Percentiles rank a stretch among this genome's conserved stretches.
phyloP scores from a whole-genome alignment of 2,113 vertebrate species.

The Ondatra zibethicus region DNA sequence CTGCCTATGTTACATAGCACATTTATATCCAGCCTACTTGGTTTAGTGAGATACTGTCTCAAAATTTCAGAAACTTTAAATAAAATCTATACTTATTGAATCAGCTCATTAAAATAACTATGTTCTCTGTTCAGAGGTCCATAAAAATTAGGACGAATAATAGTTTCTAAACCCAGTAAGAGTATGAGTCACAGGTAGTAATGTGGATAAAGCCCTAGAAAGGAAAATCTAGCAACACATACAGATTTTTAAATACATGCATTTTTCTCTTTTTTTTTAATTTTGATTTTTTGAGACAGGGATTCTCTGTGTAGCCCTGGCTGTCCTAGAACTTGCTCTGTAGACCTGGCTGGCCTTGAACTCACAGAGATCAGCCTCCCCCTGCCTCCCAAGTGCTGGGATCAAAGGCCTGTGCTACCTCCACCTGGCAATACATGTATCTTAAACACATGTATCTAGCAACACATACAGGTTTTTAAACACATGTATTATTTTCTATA shows the following conservation, averaged over 20 bases:
- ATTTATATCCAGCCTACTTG: not conserved
- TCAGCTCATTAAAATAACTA: conserved; percentile 33
- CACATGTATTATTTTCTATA: not conserved
- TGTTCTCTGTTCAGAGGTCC: not conserved
- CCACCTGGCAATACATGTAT: not conserved
- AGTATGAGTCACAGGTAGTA: not conserved
- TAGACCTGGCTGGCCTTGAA: not conserved
- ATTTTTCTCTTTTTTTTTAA: not conserved
- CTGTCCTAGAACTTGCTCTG: not conserved
- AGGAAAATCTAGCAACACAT: not conserved
- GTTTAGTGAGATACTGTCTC: not conserved
- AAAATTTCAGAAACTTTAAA: conserved; percentile 55
- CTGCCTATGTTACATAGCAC: not conserved
- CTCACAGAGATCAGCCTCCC: not conserved
- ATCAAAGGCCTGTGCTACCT: not conserved
- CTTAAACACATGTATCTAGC: not conserved
- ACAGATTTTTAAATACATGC: conserved; percentile 30
- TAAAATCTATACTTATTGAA: conserved; percentile 84
- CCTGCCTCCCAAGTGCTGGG: not conserved
- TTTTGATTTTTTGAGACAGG: not conserved
- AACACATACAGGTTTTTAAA: conserved; percentile 37
- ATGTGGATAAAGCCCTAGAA: not conserved
- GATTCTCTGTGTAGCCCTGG: not conserved
- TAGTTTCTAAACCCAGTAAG: not conserved
- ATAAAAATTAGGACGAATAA: conserved; percentile 10